These are phyloP conservation scores for Battus philenor DNA, from an alignment of 1,140 invertebrate species.

Conservation along the genomic window DNA sequence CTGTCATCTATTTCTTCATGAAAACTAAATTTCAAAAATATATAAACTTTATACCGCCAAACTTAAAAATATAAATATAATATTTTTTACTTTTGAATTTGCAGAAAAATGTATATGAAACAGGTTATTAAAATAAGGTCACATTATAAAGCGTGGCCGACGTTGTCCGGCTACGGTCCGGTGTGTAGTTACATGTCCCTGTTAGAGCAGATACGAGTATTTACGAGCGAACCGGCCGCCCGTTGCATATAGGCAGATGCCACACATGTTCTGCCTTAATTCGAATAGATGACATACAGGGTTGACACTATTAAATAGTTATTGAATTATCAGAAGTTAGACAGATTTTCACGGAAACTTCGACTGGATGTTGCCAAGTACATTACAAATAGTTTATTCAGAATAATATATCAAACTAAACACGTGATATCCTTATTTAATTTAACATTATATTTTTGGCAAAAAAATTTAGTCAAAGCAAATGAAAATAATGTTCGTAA, in stretches of 20 bases:
- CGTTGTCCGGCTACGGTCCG: constrained; percentile 24
- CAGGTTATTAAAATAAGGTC: not conserved
- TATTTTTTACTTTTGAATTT: not conserved
- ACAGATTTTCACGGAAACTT: too few relatives aligned
- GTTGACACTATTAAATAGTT: constrained; percentile 23
- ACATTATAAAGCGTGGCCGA: constrained; percentile 17
- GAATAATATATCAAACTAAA: not conserved
- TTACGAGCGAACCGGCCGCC: constrained; percentile 43
- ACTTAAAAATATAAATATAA: too few relatives aligned
- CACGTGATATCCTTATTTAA: not conserved
- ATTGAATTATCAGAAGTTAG: too few relatives aligned
- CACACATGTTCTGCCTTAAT: constrained; percentile 71
- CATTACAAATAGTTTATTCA: not conserved
- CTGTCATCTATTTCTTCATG: too few relatives aligned
- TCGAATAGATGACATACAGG: constrained; percentile 64
- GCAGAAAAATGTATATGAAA: not conserved
- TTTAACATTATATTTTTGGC: too few relatives aligned
- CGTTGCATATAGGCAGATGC: constrained; percentile 67
- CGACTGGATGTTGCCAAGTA: too few relatives aligned
- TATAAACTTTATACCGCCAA: too few relatives aligned
- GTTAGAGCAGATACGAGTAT: constrained; percentile 60
- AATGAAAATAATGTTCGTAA: too few relatives aligned
- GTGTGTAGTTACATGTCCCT: constrained; percentile 30
- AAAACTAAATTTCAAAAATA: too few relatives aligned
- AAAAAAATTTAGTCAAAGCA: too few relatives aligned